Evolutionary conservation across 2,113 vertebrate species (phyloP).

Genomic region (Lampris megalopsis): DNA sequence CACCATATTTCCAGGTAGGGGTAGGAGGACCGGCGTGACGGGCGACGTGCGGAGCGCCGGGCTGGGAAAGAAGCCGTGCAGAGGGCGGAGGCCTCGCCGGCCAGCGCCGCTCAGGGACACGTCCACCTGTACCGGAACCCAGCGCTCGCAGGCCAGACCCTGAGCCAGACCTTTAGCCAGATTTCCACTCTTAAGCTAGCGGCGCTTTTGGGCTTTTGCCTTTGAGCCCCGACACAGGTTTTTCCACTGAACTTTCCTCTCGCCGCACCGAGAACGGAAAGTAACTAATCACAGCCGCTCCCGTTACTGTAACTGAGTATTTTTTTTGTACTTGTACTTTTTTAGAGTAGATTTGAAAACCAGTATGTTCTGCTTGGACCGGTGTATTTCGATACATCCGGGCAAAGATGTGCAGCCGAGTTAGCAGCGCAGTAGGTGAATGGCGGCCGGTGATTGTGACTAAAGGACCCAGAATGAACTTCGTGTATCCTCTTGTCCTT

Average conservation of each 20-base stretch:
- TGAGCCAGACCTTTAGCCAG: background rate
- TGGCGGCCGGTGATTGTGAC: no score
- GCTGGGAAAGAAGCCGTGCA: background rate
- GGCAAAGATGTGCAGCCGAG: no score
- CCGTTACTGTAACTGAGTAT: constrained; percentile 16
- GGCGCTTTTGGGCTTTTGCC: background rate
- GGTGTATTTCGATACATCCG: no score
- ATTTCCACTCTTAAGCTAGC: constrained; percentile 26
- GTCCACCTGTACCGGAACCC: no score
- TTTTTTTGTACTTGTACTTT: background rate
- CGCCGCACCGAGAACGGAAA: background rate
- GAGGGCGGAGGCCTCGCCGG: no score
- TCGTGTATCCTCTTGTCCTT: no score
- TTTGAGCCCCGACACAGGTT: constrained; percentile 20
- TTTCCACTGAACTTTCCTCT: background rate
- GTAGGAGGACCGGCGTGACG: constrained; percentile 34
- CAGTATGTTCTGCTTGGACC: no score
- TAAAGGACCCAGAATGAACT: no score
- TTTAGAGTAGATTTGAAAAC: no score
- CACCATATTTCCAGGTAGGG: constrained; percentile 42
- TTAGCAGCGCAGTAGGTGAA: no score
- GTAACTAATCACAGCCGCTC: background rate
- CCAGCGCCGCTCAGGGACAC: no score
- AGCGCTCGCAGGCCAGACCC: no score
- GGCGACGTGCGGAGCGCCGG: background rate